A percentile compares a stretch with the other conserved stretches of the same genome.
Conservation (phyloP, 2,797 vertebrate species). For the Calcarius lapponicus region DNA sequence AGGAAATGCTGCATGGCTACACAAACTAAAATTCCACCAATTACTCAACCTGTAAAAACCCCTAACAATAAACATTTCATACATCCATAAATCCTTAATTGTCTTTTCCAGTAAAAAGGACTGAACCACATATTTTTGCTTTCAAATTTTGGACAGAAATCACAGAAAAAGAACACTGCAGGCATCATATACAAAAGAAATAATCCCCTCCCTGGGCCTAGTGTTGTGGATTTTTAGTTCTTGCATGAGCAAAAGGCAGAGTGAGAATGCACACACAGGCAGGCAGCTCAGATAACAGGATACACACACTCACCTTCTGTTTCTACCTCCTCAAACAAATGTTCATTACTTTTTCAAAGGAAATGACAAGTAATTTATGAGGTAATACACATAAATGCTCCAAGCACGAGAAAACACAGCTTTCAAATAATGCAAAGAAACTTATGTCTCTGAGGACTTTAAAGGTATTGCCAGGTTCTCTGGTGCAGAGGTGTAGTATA, state of each 20-base stretch:
- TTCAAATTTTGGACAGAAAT: not conserved
- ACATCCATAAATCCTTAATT: not conserved
- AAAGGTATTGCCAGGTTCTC: slow-evolving; percentile 41
- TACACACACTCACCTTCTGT: not conserved
- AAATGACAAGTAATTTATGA: slow-evolving; percentile 60
- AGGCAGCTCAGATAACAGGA: not conserved
- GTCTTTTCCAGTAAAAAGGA: not conserved
- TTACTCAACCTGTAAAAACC: not conserved
- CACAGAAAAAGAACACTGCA: not conserved
- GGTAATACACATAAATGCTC: slow-evolving; percentile 47
- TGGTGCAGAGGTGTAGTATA: not conserved
- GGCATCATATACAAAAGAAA: not conserved
- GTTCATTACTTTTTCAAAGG: slow-evolving; percentile 26
- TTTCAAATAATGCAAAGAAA: slow-evolving; percentile 62
- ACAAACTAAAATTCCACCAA: not conserved
- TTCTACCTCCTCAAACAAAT: slow-evolving; percentile 4
- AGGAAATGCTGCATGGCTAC: not conserved
- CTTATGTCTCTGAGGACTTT: slow-evolving; percentile 47
- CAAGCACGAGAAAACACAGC: slow-evolving; percentile 40
- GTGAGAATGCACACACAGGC: not conserved
- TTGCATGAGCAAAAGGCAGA: rapidly evolving
- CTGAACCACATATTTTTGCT: not conserved
- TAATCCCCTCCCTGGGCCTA: rapidly evolving
- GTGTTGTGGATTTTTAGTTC: not conserved
- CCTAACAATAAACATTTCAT: not conserved